Conservation (phyloP, 2,888 invertebrate genomes). For the Leptura quadrifasciata region DNA sequence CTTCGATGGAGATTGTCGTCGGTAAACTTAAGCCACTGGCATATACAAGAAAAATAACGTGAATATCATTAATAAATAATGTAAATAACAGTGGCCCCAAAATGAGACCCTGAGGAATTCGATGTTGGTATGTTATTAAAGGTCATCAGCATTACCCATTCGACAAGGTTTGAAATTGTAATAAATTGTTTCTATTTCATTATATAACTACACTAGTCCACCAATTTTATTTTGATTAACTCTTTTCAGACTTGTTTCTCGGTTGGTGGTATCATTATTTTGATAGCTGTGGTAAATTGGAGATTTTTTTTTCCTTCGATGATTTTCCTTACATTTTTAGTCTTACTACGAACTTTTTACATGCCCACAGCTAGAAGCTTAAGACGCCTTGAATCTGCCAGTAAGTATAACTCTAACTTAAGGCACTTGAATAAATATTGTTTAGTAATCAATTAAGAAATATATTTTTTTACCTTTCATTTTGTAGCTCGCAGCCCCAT, state of each 20-base stretch:
- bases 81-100: too few species aligned
- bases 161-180: background rate
- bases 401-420: conserved; percentile 69
- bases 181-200: background rate
- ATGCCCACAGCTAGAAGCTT: conserved; percentile 62
- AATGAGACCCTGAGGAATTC: too few species aligned
- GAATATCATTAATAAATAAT: too few species aligned
- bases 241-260: conserved; percentile 43
- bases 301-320: conserved; percentile 59
- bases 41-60: too few species aligned
- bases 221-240: conserved; percentile 11
- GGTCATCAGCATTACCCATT: too few species aligned
- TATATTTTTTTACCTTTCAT: conserved; percentile 58
- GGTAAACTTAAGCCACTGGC: too few species aligned
- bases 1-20: too few species aligned
- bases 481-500: conserved; percentile 69
- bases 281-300: conserved; percentile 76
- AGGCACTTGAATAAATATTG: background rate
- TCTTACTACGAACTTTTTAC: conserved; percentile 54
- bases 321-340: conserved; percentile 49
- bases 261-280: conserved; percentile 53
- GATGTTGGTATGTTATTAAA: too few species aligned
- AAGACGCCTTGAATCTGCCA: conserved; percentile 62
- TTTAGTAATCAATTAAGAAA: too few species aligned
- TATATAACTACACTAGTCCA: conserved; percentile 4